These are phyloP conservation scores for Phyllotis vaccarum DNA, from an alignment of 2,797 vertebrate genomes.

Conservation along the genomic window DNA sequence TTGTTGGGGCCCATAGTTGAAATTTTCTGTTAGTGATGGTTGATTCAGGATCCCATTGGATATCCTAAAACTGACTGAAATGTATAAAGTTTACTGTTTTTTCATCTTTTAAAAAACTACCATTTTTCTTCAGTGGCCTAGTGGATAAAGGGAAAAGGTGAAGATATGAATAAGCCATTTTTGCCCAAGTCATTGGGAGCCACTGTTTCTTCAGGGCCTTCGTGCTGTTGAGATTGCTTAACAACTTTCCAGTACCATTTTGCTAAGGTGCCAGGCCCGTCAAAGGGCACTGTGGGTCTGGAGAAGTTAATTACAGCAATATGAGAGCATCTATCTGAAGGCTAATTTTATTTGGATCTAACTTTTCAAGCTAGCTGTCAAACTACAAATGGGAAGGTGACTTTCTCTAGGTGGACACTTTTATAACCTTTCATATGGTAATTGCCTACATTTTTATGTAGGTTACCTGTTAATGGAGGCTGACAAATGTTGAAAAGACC, in stretches of 20 bases:
- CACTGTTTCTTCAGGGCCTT: not conserved
- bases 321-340: conserved; percentile 21
- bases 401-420: conserved; percentile 58
- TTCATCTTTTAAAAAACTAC: not conserved
- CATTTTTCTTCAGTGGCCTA: not conserved
- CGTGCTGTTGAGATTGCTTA: not conserved
- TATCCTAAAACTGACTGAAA: conserved; percentile 5
- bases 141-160: not conserved
- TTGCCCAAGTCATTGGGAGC: fast-evolving
- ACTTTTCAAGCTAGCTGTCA: conserved; percentile 61
- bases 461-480: not conserved
- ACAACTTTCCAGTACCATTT: not conserved
- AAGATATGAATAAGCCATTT: not conserved
- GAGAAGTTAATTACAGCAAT: conserved; percentile 32
- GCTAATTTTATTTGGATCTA: conserved; percentile 57
- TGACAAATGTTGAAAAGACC: conserved; percentile 61
- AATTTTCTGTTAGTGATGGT: conserved; percentile 11
- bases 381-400: conserved; percentile 24
- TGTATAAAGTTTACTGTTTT: not conserved
- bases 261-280: not conserved
- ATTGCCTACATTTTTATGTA: conserved; percentile 43
- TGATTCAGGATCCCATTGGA: not conserved
- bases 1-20: not conserved
- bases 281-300: not conserved
- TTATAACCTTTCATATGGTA: conserved; percentile 68